phyloP scores from a whole-genome alignment of 2,113 vertebrate species.

The Pterocles burchelli region DNA sequence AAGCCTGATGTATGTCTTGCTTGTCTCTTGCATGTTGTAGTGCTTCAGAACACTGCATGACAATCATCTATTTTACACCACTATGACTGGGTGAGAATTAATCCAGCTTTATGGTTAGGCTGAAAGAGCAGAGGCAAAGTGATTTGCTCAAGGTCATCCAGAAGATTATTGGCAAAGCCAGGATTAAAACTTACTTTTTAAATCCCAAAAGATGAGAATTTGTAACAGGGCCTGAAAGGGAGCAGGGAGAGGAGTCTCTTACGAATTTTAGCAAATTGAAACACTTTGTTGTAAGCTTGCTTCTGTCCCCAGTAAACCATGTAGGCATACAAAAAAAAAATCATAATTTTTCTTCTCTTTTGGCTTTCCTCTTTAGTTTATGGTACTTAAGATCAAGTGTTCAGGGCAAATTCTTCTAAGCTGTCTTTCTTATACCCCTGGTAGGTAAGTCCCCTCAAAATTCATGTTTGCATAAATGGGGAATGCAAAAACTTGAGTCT shows the following conservation, averaged over 20 bases:
- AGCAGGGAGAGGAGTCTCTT: neutral
- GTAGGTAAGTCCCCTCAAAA: neutral
- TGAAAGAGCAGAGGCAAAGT: conserved; percentile 12
- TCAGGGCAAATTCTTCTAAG: neutral
- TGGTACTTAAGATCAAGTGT: neutral
- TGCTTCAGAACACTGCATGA: neutral
- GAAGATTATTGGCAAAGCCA: conserved; percentile 25
- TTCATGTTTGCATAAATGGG: neutral
- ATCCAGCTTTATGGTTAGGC: neutral
- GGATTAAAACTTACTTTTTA: conserved; percentile 37
- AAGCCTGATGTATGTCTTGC: neutral
- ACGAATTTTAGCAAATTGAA: neutral
- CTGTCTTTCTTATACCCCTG: neutral
- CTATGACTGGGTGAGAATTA: conserved; percentile 10
- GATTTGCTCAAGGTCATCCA: conserved; percentile 44
- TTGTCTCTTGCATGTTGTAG: neutral
- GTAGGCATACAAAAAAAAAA: neutral
- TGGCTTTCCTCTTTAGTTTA: neutral
- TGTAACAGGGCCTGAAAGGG: neutral
- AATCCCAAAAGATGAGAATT: conserved; percentile 9
- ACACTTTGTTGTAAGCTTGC: neutral
- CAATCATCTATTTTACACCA: conserved; percentile 14
- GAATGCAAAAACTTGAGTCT: neutral
- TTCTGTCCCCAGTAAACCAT: neutral
- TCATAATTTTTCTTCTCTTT: neutral